Base-by-base conservation (phyloP, 2,113 vertebrate species). In the Melozone crissalis region DNA sequence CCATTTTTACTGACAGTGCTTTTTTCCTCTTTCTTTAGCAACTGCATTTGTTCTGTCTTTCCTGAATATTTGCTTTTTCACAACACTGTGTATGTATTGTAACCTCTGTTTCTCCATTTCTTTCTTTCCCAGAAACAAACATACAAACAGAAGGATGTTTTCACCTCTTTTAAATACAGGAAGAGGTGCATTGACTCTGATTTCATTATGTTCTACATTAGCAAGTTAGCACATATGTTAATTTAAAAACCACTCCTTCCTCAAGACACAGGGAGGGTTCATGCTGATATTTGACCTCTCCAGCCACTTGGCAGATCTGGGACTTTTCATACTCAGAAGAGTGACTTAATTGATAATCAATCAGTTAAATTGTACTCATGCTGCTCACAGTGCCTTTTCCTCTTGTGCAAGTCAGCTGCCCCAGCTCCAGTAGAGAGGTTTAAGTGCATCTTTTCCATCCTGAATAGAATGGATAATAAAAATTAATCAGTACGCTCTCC, bases 311-410 rank as follows among this genome's bases (percentile, higher is more conserved):
- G 75, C 87, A 87, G 82, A 91, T 84, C 78, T 91, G 44, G n/a
- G 79, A 72, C 49, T 81, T 52, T 82, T 82, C 65, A 33, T 63
- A 84, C 33, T 82, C 85, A 78, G 57, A 96, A 89, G 77, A 94
- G 62, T 79, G 92, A 62, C 78, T 84, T 94, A 90, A 82, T 30
- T 95, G 78, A 78, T 93, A 77, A 96, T 94, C 91, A 94, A 69
- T 92, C 86, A 90, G 72, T 57, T 86, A 94, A 94, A 80, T 82
- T 9, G 0, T 63, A 43, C 69, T 74, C 87, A 51, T 72, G 87
- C 81, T 94, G 87, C 74, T 95, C 78, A 81, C 52, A 82, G 35
- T 37, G 51, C 46, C 79, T 93, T 27, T 90, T 85, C 66, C 49
- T 75, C 85, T 78, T 24, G 47, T 51, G 72, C 67, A 58, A 86